Conservation (phyloP, 2,797 vertebrate species). For the Bradypodion ventrale region DNA sequence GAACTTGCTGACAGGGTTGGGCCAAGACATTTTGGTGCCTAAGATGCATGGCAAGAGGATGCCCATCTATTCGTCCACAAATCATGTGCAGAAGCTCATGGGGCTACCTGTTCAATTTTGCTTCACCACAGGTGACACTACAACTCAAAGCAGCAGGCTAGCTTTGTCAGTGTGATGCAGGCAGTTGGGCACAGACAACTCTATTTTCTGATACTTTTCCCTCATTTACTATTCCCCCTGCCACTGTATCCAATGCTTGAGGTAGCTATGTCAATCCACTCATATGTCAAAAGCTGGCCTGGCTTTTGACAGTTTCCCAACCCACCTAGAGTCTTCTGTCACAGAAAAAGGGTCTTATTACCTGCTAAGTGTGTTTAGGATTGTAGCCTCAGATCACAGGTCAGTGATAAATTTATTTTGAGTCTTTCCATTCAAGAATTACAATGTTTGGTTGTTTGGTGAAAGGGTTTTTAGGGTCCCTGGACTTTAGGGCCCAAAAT, state of each 20-base stretch:
- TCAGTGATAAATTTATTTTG: no score
- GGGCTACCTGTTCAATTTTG: background rate
- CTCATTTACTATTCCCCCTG: no score
- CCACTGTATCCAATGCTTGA: background rate
- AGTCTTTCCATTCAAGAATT: no score
- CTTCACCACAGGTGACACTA: background rate
- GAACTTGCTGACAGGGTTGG: no score
- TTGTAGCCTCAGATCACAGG: no score
- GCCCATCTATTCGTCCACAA: background rate
- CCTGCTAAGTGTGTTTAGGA: no score
- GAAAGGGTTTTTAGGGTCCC: no score
- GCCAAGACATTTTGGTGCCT: background rate
- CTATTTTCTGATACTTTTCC: background rate
- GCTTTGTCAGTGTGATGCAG: background rate
- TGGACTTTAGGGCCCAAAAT: no score
- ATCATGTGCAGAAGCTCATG: background rate
- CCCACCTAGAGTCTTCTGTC: background rate
- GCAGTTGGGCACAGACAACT: background rate
- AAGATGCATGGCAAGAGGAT: background rate
- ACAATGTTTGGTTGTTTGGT: no score
- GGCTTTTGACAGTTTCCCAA: no score
- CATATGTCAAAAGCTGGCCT: background rate
- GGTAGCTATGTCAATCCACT: background rate
- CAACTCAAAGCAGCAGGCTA: background rate
- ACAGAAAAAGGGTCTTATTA: background rate